Base-by-base conservation (phyloP, 2,888 invertebrate species). In the Epinotia ramella region DNA sequence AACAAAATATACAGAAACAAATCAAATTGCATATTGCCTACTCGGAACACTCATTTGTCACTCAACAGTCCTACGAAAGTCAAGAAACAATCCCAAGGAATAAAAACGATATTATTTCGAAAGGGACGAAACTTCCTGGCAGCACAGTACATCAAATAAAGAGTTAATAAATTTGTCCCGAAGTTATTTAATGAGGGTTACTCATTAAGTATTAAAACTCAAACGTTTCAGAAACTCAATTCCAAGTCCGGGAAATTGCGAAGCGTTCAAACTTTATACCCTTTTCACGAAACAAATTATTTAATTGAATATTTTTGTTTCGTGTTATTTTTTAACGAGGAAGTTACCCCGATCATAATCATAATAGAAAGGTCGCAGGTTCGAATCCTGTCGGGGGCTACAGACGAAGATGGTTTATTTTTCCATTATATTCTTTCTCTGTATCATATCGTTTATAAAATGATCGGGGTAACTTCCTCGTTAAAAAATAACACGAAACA, bases 181-280 rank as follows among this genome's bases (percentile, higher is more conserved):
- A 79, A 84, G 81, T 84, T 81, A 78, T 81, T 84, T 84, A 85
- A 86, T 85, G 84, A 86, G 82, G 82, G 81, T 79, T 80, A 82
- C 84, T 86, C 82, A 85, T 86, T 84, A 86, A 83, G 82, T 81
- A 84, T 83, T 83, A 83, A 83, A 86, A 84, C 84, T 85, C 84
- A 83, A 85, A 83, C 81, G 81, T 80, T 83, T 81, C 81, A 68
- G 77, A 78, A 84, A 84, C 83, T 84, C 83, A 80, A 84, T 84
- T 84, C 81, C 77, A 78, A 83, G 81, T 81, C 80, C 56, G 78
- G 79, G 78, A 80, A 83, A 82, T 81, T 83, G 80, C 79, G 79
- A 77, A 80, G 79, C 77, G 71, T 67, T 72, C 56, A 76, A 81
- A 80, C 80, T 81, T 78, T 73, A 73, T 73, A n/a, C n/a, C n/a